Percentiles rank a stretch among this genome's conserved stretches.
These are phyloP conservation scores for Apodemus sylvaticus DNA, from an alignment of 2,113 vertebrate genomes.

Conservation along the genomic window DNA sequence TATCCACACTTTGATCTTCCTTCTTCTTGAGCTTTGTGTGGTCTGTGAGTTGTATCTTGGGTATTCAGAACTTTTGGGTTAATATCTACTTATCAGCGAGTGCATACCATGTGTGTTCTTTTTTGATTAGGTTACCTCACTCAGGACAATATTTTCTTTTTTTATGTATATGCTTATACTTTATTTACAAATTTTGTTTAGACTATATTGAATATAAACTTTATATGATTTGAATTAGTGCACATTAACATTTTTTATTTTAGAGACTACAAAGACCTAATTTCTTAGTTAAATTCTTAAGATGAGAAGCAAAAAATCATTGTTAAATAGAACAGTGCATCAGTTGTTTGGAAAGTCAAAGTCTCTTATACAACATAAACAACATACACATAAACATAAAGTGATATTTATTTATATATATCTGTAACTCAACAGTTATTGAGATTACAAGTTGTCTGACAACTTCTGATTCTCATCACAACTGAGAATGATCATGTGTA, in stretches of 20 bases:
- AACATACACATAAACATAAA: too few species aligned
- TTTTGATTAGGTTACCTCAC: too few species aligned
- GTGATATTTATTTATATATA: not conserved
- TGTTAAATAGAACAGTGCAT: conserved; percentile 35
- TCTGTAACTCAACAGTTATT: not conserved
- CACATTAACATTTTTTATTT: not conserved
- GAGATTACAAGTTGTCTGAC: not conserved
- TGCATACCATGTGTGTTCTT: too few species aligned
- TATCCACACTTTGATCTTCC: too few species aligned
- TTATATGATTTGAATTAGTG: conserved; percentile 49
- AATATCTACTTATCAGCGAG: too few species aligned
- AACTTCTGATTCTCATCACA: conserved; percentile 6
- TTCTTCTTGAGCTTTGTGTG: too few species aligned
- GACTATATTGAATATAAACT: conserved; percentile 6
- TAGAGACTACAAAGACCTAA: conserved; percentile 10
- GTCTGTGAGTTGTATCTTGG: too few species aligned
- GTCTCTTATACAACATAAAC: not conserved
- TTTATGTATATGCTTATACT: conserved; percentile 19
- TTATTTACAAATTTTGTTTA: not conserved
- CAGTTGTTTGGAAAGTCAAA: conserved; percentile 14
- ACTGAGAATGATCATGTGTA: not conserved
- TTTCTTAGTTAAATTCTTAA: conserved; percentile 51
- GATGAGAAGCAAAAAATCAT: conserved; percentile 48
- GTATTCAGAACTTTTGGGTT: too few species aligned
- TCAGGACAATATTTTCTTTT: too few species aligned